Conservation (phyloP, 2,888 invertebrate species). For the Drosophila demipolita region DNA sequence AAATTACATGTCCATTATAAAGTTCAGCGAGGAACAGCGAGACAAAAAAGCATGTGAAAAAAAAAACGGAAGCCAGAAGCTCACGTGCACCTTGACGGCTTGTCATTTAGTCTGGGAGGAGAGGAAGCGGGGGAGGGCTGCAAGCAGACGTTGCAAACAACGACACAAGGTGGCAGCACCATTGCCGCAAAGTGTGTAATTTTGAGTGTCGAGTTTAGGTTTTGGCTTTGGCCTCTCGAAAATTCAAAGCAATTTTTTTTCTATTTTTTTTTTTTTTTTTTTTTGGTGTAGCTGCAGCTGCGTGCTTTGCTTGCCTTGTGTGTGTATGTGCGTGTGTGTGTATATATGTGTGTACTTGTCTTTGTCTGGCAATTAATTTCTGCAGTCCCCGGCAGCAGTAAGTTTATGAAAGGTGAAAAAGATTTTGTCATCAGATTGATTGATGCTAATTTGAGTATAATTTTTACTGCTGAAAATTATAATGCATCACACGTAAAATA, state of each 20-base stretch:
- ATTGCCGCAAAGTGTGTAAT: slow-evolving; percentile 62
- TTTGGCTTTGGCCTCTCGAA: slow-evolving; percentile 16
- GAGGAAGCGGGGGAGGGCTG: neutral
- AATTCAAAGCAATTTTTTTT: neutral
- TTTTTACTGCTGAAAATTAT: too few species aligned
- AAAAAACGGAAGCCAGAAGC: slow-evolving; percentile 15
- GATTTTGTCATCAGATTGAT: neutral
- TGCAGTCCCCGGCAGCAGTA: neutral
- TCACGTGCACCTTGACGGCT: slow-evolving; percentile 55
- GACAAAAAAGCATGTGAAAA: slow-evolving; percentile 1
- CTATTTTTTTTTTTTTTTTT: neutral
- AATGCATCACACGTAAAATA: neutral
- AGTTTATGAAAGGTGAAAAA: neutral
- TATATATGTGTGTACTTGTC: slow-evolving; percentile 2
- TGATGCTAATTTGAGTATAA: neutral
- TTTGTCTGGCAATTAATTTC: slow-evolving; percentile 52
- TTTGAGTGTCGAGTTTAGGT: slow-evolving; percentile 37
- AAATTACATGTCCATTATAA: slow-evolving; percentile 22
- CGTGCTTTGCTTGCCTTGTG: slow-evolving; percentile 14
- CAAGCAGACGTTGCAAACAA: slow-evolving; percentile 12
- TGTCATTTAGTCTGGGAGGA: slow-evolving; percentile 33
- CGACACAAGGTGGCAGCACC: slow-evolving; percentile 37
- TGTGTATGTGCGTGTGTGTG: slow-evolving; percentile 9
- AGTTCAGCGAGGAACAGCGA: slow-evolving; percentile 28
- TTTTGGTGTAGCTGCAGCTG: slow-evolving; percentile 8